Percentiles rank a stretch among this genome's conserved stretches.
These are phyloP conservation scores for Aspidiotus destructor DNA, from an alignment of 2,888 invertebrate genomes.

Conservation along the genomic window DNA sequence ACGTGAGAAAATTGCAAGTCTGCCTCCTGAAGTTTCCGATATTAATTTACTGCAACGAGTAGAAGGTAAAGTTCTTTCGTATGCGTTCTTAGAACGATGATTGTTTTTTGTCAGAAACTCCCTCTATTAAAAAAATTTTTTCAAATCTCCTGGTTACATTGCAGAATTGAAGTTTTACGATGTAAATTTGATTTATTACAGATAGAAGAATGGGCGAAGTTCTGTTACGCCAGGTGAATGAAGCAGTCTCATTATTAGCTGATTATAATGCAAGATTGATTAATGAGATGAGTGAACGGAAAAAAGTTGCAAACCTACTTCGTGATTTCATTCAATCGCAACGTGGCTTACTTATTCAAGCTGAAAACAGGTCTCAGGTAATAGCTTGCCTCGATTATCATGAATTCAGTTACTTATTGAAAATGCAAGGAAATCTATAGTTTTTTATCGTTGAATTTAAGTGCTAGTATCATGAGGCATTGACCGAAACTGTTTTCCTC, in stretches of 20 bases:
- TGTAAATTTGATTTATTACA: constrained; percentile 37
- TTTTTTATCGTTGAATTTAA: background rate
- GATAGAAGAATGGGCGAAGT: constrained; percentile 71
- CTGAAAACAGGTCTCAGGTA: constrained; percentile 80
- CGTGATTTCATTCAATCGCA: constrained; percentile 79
- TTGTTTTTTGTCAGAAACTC: background rate
- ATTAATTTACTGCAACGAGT: constrained; percentile 74
- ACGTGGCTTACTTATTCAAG: constrained; percentile 71
- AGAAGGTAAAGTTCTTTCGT: constrained; percentile 51
- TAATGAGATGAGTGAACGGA: constrained; percentile 80
- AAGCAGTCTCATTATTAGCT: constrained; percentile 73
- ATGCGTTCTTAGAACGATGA: background rate
- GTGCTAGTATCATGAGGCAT: background rate
- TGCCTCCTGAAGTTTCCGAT: constrained; percentile 92
- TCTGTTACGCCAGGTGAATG: constrained; percentile 72
- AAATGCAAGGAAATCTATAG: constrained; percentile 3
- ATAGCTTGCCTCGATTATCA: constrained; percentile 9
- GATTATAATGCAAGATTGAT: constrained; percentile 81
- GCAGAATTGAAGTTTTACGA: background rate
- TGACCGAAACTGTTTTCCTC: too few species aligned
- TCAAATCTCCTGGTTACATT: background rate
- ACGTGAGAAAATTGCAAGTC: constrained; percentile 81
- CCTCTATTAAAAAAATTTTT: background rate
- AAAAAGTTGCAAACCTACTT: constrained; percentile 75
- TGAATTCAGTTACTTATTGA: constrained; percentile 12